Conservation (phyloP, 2,797 vertebrate species). For the Spizella passerina region DNA sequence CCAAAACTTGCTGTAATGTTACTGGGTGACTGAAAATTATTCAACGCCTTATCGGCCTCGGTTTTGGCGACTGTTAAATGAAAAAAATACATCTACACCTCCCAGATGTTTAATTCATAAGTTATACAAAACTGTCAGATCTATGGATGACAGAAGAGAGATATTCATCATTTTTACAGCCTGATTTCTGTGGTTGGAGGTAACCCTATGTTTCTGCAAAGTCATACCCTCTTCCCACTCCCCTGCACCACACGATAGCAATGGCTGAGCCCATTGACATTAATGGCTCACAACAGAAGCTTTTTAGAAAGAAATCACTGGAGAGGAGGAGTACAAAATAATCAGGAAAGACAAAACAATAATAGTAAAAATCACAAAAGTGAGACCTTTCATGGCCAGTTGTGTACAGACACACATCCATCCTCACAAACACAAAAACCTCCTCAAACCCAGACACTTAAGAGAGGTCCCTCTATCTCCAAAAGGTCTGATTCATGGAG, state of each 20-base stretch:
- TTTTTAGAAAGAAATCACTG: not conserved
- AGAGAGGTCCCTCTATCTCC: not conserved
- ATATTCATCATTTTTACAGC: constrained; percentile 56
- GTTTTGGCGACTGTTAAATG: constrained; percentile 4
- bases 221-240: constrained; percentile 12
- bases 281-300: not conserved
- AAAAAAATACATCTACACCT: constrained; percentile 4
- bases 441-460: not conserved
- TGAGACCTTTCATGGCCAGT: not conserved
- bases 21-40: constrained; percentile 2
- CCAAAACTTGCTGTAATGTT: not conserved
- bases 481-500: not conserved
- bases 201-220: constrained; percentile 30
- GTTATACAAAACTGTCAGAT: constrained; percentile 47
- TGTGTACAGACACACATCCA: not conserved
- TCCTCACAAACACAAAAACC: not conserved
- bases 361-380: not conserved
- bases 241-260: not conserved
- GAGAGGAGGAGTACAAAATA: not conserved
- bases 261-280: not conserved
- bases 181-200: constrained; percentile 17
- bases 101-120: constrained; percentile 54
- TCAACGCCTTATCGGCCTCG: not conserved
- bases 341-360: not conserved
- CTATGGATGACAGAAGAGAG: constrained; percentile 34